Conservation (phyloP, 2,888 invertebrate species). For the Alloscopus bannaensis region DNA sequence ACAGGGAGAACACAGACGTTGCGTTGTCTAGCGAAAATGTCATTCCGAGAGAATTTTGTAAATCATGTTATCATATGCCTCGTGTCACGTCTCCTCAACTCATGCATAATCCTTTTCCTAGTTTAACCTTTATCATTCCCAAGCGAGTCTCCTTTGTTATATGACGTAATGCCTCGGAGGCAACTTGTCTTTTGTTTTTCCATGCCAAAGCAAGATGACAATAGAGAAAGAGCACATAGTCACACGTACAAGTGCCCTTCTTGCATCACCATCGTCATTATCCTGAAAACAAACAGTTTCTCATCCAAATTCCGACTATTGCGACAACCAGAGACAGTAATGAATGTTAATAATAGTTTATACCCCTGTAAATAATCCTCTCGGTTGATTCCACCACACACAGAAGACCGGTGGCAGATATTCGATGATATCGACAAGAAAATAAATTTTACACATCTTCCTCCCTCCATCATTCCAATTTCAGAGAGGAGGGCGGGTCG, state of each 20-base stretch:
- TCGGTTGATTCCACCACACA: slow-evolving; percentile 10
- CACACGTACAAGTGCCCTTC: neutral
- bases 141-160: neutral
- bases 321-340: neutral
- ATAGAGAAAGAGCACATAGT: neutral
- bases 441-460: neutral
- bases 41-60: no score
- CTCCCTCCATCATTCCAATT: neutral
- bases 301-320: slow-evolving; percentile 15
- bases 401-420: neutral
- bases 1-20: no score
- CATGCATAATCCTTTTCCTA: neutral
- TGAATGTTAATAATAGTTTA: slow-evolving; percentile 8
- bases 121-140: neutral
- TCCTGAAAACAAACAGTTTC: neutral
- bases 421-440: neutral
- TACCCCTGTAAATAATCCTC: slow-evolving; percentile 15
- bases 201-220: no score
- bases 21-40: no score
- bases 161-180: neutral
- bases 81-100: slow-evolving; percentile 2
- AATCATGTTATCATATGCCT: no score
- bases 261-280: neutral
- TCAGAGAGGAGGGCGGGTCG: slow-evolving; percentile 40
- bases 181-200: slow-evolving; percentile 4